Percentiles rank a stretch among this genome's conserved stretches.
Conservation (phyloP, 2,888 invertebrate genomes). For the Zonitis immaculata region DNA sequence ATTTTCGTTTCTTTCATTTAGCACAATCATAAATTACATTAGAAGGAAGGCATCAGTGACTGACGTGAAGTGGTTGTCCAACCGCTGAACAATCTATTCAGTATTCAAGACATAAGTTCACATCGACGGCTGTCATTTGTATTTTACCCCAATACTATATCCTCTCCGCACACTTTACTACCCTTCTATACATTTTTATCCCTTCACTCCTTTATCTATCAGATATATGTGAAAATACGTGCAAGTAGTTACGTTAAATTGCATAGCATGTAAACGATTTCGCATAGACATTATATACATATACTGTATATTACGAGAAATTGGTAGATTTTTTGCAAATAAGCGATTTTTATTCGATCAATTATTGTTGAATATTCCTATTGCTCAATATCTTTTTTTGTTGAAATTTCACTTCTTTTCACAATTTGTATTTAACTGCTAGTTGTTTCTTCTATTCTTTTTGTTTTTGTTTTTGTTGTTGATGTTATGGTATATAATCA, state of each 20-base stretch:
- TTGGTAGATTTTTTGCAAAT: constrained; percentile 17
- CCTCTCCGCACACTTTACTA: constrained; percentile 15
- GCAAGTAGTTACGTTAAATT: constrained; percentile 27
- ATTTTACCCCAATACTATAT: constrained; percentile 34
- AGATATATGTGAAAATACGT: constrained; percentile 30
- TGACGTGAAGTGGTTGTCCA: constrained; percentile 30
- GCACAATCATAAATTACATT: constrained; percentile 31
- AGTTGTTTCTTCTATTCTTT: neutral
- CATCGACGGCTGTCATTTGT: constrained; percentile 40
- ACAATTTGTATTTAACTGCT: constrained; percentile 14
- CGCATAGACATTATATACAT: constrained; percentile 22
- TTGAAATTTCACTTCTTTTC: too few relatives aligned
- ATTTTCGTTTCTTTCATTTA: constrained; percentile 28
- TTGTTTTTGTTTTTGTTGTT: neutral
- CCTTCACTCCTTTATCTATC: constrained; percentile 18
- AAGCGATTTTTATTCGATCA: constrained; percentile 16
- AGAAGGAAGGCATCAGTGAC: constrained; percentile 25
- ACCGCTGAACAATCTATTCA: constrained; percentile 32
- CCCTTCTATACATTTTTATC: constrained; percentile 20
- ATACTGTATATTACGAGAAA: constrained; percentile 16
- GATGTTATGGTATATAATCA: neutral
- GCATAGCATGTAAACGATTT: constrained; percentile 26
- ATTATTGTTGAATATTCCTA: too few relatives aligned
- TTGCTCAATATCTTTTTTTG: too few relatives aligned
- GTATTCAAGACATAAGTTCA: constrained; percentile 36